Evolutionary conservation across 1,140 invertebrate species (phyloP), one percentile per base, ranked within the genome.

Genomic region (Bombus polaris): DNA sequence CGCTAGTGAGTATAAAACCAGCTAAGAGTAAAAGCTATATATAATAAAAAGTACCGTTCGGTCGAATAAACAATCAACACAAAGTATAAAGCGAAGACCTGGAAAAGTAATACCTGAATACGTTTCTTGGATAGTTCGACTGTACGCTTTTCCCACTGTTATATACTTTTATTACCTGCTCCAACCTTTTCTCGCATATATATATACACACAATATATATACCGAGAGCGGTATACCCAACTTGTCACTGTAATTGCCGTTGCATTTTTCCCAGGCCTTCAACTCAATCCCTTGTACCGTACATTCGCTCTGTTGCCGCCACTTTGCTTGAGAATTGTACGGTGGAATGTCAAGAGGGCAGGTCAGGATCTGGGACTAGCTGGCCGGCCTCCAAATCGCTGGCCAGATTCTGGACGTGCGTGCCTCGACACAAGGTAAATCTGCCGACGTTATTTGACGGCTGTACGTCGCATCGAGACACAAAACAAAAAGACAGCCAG

Each of bases 341-440:
- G 76, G 57, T 28, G 83, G 42, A 75, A 85, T 76, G 83, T 65
- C 57, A 87, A 47, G 75, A 71, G 85, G 75, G 65, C 66, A 86
- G 89, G 76, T 86, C 89, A 86, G 86, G 83, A 90, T 88, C 77
- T 53, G 86, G 70, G 80, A 65, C 79, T 71, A 59, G 57, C 85
- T 92, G 91, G 90, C 87, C 70, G 39, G 13, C n/a, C 53, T 91
- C 91, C 91, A 92, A 92, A 89, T 90, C 81, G 84, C 65, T 75
- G 81, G 70, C 77, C 87, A 87, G 83, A 91, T 92, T 89, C 85
- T 66, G 73, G 75, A 88, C 70, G 83, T 35, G 80, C 82, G 72
- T 83, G 83, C 57, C 57, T 39, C 62, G 68, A 83, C 85, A 79
- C 82, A 80, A 85, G 85, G 89, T 86, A 83, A 91, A 90, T 81